Percentiles rank a stretch among this genome's conserved stretches.
phyloP scores from a whole-genome alignment of 2,888 invertebrate genomes.

The Spatulosminthurus flaviceps region DNA sequence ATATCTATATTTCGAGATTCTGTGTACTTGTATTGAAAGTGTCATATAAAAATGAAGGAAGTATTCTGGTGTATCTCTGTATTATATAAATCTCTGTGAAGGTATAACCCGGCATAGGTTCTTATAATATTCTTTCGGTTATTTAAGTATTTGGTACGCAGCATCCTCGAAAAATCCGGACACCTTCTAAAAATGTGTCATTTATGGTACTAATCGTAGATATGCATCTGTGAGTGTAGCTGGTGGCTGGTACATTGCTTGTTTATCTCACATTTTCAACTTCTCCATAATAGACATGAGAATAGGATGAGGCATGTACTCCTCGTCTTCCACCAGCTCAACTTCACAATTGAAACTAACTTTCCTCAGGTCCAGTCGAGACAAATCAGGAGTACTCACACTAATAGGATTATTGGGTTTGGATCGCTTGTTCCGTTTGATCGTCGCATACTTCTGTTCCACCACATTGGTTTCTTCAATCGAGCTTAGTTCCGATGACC shows the following conservation, averaged over 20 bases:
- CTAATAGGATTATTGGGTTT: slow-evolving; percentile 39
- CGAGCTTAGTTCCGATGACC: slow-evolving; percentile 52
- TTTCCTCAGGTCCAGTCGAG: slow-evolving; percentile 51
- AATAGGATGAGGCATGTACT: slow-evolving; percentile 63
- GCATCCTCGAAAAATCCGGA: neutral
- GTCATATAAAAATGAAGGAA: neutral
- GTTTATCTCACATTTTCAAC: slow-evolving; percentile 42
- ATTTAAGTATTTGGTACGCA: slow-evolving; percentile 9
- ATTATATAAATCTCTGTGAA: no score
- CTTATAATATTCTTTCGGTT: neutral
- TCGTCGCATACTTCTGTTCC: slow-evolving; percentile 58
- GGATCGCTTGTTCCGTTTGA: slow-evolving; percentile 51
- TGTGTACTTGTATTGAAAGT: neutral
- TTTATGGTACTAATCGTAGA: neutral
- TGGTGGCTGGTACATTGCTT: no score
- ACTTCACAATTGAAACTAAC: slow-evolving; percentile 63
- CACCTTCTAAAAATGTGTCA: neutral
- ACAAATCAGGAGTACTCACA: slow-evolving; percentile 43
- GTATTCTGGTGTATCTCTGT: neutral
- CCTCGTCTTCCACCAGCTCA: slow-evolving; percentile 60
- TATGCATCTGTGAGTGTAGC: neutral
- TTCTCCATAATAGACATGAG: slow-evolving; percentile 58
- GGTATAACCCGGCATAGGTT: neutral
- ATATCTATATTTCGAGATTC: neutral
- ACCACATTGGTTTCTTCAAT: slow-evolving; percentile 38